A percentile compares a stretch with the other conserved stretches of the same genome.
These are phyloP conservation scores for Myotis findleyi DNA, from an alignment of 2,797 vertebrate species.

Conservation along the genomic window DNA sequence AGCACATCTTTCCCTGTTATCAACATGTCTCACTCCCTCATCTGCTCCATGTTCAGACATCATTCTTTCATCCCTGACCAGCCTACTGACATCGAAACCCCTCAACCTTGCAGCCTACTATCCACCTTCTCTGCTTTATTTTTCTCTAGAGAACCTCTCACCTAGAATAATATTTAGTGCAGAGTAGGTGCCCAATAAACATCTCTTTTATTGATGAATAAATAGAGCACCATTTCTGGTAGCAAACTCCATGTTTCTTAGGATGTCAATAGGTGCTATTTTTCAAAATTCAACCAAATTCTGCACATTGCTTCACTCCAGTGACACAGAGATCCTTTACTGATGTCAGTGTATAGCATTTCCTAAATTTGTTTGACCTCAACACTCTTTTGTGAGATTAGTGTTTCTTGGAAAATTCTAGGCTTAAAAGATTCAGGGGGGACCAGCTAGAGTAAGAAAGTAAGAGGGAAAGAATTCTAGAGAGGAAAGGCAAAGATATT, in stretches of 20 bases:
- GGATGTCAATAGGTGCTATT: background rate
- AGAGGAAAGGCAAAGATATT: background rate
- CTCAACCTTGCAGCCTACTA: background rate
- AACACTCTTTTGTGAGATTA: background rate
- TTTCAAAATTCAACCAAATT: slow-evolving; percentile 16
- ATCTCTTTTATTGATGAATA: background rate
- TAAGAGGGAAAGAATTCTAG: background rate
- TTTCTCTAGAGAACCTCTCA: background rate
- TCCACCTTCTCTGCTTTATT: background rate
- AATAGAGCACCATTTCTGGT: background rate
- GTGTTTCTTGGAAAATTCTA: slow-evolving; percentile 26
- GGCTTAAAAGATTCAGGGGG: background rate
- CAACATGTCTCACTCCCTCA: background rate
- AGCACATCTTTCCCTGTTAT: background rate
- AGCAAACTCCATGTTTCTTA: background rate
- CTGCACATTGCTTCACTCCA: background rate
- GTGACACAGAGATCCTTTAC: background rate
- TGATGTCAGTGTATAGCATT: background rate
- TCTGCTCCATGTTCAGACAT: background rate
- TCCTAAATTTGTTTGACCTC: background rate
- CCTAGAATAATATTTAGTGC: background rate
- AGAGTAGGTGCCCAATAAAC: background rate
- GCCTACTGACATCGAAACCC: background rate
- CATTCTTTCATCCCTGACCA: background rate
- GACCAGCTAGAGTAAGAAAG: background rate